A percentile compares a stretch with the other conserved stretches of the same genome.
phyloP scores from a whole-genome alignment of 35 echinoderm and acorn worm genomes.

The Apostichopus californicus region DNA sequence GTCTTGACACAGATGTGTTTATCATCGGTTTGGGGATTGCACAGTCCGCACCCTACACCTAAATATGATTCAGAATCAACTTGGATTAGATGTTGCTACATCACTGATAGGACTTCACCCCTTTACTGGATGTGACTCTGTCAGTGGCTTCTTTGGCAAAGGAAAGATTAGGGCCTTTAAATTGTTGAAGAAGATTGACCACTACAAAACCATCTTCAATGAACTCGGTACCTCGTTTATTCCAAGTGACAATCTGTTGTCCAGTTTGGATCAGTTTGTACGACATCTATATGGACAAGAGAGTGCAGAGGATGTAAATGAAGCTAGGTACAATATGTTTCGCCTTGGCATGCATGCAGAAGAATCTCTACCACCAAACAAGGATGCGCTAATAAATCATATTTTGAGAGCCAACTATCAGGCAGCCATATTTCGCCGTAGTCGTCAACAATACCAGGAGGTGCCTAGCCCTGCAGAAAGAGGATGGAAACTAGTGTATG shows the following conservation, averaged over 20 bases:
- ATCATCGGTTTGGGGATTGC: constrained; percentile 29
- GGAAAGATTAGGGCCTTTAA: constrained; percentile 65
- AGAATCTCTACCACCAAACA: constrained; percentile 66
- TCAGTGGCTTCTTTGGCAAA: constrained; percentile 60
- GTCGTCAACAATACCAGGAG: constrained; percentile 35
- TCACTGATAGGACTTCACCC: constrained; percentile 53
- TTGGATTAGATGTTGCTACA: constrained; percentile 16
- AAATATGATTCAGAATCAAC: constrained; percentile 24
- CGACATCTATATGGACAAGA: constrained; percentile 63
- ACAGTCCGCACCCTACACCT: constrained; percentile 50
- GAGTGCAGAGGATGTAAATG: constrained; percentile 19
- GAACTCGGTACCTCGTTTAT: constrained; percentile 51
- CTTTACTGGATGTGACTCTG: constrained; percentile 67
- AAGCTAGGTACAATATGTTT: constrained; percentile 65
- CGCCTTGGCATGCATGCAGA: constrained; percentile 15
- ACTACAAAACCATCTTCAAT: constrained; percentile 24
- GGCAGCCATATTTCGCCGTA: constrained; percentile 35
- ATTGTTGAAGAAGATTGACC: constrained; percentile 27
- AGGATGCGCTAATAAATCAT: constrained; percentile 63
- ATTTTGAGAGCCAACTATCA: constrained; percentile 64
- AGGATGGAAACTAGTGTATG: constrained; percentile 59
- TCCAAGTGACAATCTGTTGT: constrained; percentile 23
- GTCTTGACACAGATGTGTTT: constrained; percentile 71
- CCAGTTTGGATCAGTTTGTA: constrained; percentile 60
- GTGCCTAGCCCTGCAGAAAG: constrained; percentile 39